Evolutionary conservation across 2,888 invertebrate genomes (phyloP), one percentile per base, ranked within the genome.

Genomic region (Morpho deidamia): DNA sequence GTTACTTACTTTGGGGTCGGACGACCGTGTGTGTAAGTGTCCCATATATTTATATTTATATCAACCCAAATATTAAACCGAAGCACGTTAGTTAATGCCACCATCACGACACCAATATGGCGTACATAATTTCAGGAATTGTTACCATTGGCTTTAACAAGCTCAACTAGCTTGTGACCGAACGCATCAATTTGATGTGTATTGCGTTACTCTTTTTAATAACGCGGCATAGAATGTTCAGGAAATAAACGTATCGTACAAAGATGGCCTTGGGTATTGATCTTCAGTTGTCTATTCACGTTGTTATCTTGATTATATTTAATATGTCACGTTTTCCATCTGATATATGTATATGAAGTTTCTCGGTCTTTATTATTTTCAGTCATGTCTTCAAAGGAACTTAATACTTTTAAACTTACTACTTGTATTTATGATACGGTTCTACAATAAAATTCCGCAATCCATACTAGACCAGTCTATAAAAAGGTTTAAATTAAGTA

Each of bases 121-220:
- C 64, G 72, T 70, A 72, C 77, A 83, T 82, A 77, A 83, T 81
- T 83, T 83, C 78, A 76, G 81, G 79, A 83, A 83, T 83, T 81
- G 81, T 73, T 78, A 75, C 74, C 78, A 76, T 72, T 57, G 50
- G 62, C 63, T 66, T 81, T 86, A 88, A 88, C 87, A 74, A 86
- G 87, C 87, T 87, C 76, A 88, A 88, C 81, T 80, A 81, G 83
- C 72, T 71, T 70, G 78, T 60, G 64, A 61, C 62, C 59, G 62
- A 58, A 61, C 60, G 52, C 58, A 59, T 56, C 54, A 59, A 58
- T 59, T 60, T 56, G 54, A 50, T 52, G 49, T 53, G 47, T 78
- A 70, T 81, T 72, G 63, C 55, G 66, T 71, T 74, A 76, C 78
- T 68, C 68, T 70, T 73, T 78, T 75, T 71, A 76, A 79, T 81